Conservation (phyloP, 1,140 invertebrate genomes). For the Magallana ariakensis region DNA sequence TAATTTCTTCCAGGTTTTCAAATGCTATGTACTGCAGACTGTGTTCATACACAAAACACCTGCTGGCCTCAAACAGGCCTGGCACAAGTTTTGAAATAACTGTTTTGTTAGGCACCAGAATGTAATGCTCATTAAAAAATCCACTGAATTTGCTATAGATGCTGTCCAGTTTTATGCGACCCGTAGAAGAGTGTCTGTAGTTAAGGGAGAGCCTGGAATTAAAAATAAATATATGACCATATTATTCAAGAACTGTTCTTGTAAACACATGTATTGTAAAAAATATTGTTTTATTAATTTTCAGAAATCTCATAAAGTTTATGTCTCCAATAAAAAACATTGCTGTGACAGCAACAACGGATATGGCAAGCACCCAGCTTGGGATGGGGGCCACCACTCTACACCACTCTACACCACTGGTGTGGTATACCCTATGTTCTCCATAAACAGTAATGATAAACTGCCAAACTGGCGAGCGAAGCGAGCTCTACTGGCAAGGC, state of each 20-base stretch:
- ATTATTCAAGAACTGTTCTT: no score
- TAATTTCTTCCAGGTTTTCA: conserved; percentile 5
- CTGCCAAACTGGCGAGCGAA: no score
- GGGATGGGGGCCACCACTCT: conserved; percentile 50
- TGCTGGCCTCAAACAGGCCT: conserved; percentile 10
- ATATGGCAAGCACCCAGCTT: conserved; percentile 55
- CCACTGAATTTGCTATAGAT: neutral
- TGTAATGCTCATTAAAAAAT: conserved; percentile 6
- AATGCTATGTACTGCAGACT: conserved; percentile 4
- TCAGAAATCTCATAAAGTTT: conserved; percentile 28
- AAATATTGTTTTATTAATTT: conserved; percentile 11
- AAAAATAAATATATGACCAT: neutral
- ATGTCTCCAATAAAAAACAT: conserved; percentile 27
- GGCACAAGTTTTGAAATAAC: conserved; percentile 19
- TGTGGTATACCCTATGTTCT: no score
- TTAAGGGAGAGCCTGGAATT: conserved; percentile 19
- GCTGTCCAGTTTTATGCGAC: neutral
- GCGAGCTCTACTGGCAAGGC: no score
- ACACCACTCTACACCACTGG: conserved; percentile 58
- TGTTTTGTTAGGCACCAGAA: neutral
- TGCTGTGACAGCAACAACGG: conserved; percentile 53
- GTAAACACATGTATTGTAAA: no score
- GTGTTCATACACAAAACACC: conserved; percentile 22
- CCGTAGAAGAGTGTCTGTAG: conserved; percentile 12
- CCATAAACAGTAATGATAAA: no score